A percentile compares a stretch with the other conserved stretches of the same genome.
These are phyloP conservation scores for Paramormyrops hopkinsi DNA, from an alignment of 2,797 vertebrate species.

Conservation along the genomic window DNA sequence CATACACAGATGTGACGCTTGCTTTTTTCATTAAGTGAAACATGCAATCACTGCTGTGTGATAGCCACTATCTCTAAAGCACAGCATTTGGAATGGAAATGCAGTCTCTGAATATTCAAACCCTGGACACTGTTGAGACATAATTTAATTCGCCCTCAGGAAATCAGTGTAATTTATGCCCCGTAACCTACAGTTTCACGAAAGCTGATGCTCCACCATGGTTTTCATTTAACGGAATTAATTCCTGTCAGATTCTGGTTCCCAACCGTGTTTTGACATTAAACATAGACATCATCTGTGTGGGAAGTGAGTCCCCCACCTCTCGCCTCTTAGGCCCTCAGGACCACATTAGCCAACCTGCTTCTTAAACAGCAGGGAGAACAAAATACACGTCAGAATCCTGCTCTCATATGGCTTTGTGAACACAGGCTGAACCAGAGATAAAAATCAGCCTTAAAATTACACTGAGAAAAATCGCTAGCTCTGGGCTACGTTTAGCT, in stretches of 20 bases:
- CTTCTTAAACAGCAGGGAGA: neutral
- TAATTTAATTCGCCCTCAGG: slow-evolving; percentile 12
- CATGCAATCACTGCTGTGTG: neutral
- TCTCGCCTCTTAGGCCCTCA: neutral
- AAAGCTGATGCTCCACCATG: neutral
- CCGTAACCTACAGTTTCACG: neutral
- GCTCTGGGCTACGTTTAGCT: neutral
- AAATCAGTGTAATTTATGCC: slow-evolving; percentile 12
- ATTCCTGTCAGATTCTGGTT: neutral
- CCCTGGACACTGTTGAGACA: neutral
- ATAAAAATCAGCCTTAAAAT: neutral
- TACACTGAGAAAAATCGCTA: neutral
- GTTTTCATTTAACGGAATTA: slow-evolving; percentile 6
- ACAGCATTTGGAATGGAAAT: slow-evolving; percentile 1
- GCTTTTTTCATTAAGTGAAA: neutral
- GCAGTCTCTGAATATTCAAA: slow-evolving; percentile 1
- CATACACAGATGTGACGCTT: neutral
- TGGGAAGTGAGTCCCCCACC: neutral
- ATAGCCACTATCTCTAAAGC: neutral
- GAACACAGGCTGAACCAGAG: neutral
- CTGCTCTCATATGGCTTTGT: neutral
- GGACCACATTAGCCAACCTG: neutral
- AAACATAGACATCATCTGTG: neutral
- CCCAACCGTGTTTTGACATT: neutral
- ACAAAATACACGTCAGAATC: neutral